These are phyloP conservation scores for Stramonita haemastoma DNA, from an alignment of 2,888 invertebrate species.

Conservation along the genomic window DNA sequence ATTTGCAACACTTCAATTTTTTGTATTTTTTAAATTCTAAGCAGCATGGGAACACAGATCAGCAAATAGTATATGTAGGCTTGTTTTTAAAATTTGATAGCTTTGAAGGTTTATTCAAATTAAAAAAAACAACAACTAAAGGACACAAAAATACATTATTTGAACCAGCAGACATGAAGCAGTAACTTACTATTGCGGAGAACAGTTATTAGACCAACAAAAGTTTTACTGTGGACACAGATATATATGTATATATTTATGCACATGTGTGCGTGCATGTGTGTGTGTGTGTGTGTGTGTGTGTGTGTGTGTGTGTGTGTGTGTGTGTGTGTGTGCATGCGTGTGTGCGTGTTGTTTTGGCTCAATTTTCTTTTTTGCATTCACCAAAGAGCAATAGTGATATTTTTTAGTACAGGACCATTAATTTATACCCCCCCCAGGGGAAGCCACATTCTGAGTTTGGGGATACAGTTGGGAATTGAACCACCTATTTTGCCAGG, in stretches of 20 bases:
- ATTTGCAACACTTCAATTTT: background rate
- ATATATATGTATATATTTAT: background rate
- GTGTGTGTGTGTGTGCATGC: background rate
- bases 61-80: background rate
- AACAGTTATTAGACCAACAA: no score
- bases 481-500: no score
- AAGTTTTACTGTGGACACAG: background rate
- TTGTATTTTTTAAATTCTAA: background rate
- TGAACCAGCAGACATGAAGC: background rate
- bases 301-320: slow-evolving; percentile 9
- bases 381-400: no score
- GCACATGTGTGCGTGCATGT: background rate
- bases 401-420: no score
- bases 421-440: no score
- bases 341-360: background rate
- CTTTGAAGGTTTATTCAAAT: background rate
- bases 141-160: background rate
- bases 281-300: background rate
- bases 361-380: background rate
- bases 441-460: no score
- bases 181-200: no score
- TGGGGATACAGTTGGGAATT: no score
- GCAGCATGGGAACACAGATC: background rate
- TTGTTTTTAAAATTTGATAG: background rate
- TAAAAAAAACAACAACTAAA: background rate